Conservation (phyloP, 2,888 invertebrate species). For the Polyommatus icarus region DNA sequence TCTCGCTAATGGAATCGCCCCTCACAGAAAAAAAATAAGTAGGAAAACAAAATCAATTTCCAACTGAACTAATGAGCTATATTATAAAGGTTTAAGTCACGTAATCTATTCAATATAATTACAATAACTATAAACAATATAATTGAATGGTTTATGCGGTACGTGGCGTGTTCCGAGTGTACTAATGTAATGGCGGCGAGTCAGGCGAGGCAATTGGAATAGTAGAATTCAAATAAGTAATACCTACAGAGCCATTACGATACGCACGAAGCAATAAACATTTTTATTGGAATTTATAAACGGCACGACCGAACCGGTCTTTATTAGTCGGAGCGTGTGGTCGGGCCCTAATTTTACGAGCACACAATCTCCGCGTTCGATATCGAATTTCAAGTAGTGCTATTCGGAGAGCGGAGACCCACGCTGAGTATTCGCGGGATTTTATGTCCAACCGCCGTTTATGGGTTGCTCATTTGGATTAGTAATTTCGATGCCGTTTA, state of each 20-base stretch:
- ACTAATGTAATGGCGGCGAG: slow-evolving; percentile 21
- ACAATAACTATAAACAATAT: slow-evolving; percentile 44
- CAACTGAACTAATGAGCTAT: not conserved
- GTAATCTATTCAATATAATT: slow-evolving; percentile 42
- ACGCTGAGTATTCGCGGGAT: slow-evolving; percentile 65
- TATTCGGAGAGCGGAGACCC: slow-evolving; percentile 66
- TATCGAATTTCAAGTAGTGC: slow-evolving; percentile 74
- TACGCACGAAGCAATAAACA: slow-evolving; percentile 31
- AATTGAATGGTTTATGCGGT: slow-evolving; percentile 22
- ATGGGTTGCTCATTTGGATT: slow-evolving; percentile 17
- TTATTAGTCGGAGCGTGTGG: slow-evolving; percentile 44
- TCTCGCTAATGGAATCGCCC: no score
- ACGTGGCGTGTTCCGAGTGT: slow-evolving; percentile 17
- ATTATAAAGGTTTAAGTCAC: slow-evolving; percentile 17
- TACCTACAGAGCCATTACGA: slow-evolving; percentile 22
- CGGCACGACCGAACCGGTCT: slow-evolving; percentile 33
- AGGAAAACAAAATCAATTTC: not conserved
- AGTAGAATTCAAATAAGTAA: slow-evolving; percentile 30
- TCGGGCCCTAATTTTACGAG: slow-evolving; percentile 70
- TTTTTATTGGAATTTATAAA: slow-evolving; percentile 30
- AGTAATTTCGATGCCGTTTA: slow-evolving; percentile 23
- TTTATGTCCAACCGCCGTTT: slow-evolving; percentile 55
- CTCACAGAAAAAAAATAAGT: not conserved
- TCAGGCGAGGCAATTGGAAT: slow-evolving; percentile 25
- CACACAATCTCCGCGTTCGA: slow-evolving; percentile 62